Percentiles rank a stretch among this genome's conserved stretches.
These are phyloP conservation scores for Denticeps clupeoides DNA, from an alignment of 2,797 vertebrate species.

Conservation along the genomic window DNA sequence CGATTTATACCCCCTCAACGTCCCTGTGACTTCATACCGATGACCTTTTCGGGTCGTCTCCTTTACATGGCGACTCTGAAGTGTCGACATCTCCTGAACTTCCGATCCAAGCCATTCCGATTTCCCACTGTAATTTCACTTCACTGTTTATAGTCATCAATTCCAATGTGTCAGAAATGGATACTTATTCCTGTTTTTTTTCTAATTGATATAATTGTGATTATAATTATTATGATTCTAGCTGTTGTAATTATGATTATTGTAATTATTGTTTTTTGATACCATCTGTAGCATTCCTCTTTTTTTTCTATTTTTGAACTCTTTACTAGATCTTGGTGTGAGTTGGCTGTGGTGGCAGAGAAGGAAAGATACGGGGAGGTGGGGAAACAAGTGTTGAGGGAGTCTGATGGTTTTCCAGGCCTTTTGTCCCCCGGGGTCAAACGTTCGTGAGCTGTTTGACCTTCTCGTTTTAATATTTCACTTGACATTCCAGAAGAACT, in stretches of 20 bases:
- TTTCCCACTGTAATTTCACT: slow-evolving; percentile 41
- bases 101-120: slow-evolving; percentile 40
- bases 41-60: no score
- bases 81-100: no score
- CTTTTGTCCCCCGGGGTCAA: slow-evolving; percentile 42
- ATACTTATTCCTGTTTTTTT: slow-evolving; percentile 43
- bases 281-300: slow-evolving; percentile 54
- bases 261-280: slow-evolving; percentile 57
- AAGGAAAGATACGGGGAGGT: no score
- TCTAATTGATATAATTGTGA: slow-evolving; percentile 54
- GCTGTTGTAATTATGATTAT: slow-evolving; percentile 56
- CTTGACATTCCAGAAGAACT: slow-evolving; percentile 63
- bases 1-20: no score
- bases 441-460: slow-evolving; percentile 54
- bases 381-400: slow-evolving; percentile 40
- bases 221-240: slow-evolving; percentile 47
- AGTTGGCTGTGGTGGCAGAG: slow-evolving; percentile 24
- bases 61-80: no score
- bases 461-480: slow-evolving; percentile 54
- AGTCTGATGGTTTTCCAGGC: slow-evolving; percentile 50
- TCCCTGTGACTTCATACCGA: no score
- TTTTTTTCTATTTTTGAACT: slow-evolving; percentile 26
- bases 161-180: slow-evolving; percentile 50
- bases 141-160: slow-evolving; percentile 60
- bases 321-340: slow-evolving; percentile 31